Base-by-base conservation (phyloP, 2,888 invertebrate genomes). In the Drosophila anomalata region DNA sequence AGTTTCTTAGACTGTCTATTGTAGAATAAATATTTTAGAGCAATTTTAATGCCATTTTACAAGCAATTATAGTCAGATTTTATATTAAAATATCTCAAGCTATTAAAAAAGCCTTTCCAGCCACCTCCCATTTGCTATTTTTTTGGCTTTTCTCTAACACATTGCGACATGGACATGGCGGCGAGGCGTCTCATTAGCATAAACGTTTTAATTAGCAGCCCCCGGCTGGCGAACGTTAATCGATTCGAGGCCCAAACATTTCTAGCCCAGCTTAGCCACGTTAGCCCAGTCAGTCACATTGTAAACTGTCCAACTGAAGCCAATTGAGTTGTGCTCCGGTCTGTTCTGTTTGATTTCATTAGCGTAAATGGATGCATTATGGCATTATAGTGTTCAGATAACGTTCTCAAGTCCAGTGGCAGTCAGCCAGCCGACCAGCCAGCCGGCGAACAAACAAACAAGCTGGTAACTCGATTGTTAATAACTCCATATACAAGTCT, bases 201-300 rank as follows among this genome's bases (percentile, higher is more conserved):
- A 79, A 87, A 78, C 60, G 75, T 75, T 83, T 89, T 85, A 89
- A 86, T 86, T 86, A 82, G 73, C 73, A 50, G 22, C 22, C 46
- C 29, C 42, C 4, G 5, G 6, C 24, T 14, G 17, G 17, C 17
- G 17, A 17, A 48, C 51, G 24, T 69, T 70, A 70, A 59, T 69
- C 70, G 39, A 55, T 55, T 61, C 41, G 58, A 8, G 54, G 71
- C 50, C 46, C 17, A 44, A 70, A 69, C 71, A 60, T 54, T 62
- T 50, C n/a, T 52, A 51, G 51, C 36, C 36, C 12, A 29, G 42
- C 11, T 31, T 12, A 36, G 44, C 24, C 41, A 50, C 31, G 68
- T 31, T 55, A 22, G 17, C 17, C 17, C 1, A 17, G 17, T 17
- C 1, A 14, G 66, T 47, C 51, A 55, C 71, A 60, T 60, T 61